Conservation (phyloP, 1,140 invertebrate genomes). For the Drosophila truncata region DNA sequence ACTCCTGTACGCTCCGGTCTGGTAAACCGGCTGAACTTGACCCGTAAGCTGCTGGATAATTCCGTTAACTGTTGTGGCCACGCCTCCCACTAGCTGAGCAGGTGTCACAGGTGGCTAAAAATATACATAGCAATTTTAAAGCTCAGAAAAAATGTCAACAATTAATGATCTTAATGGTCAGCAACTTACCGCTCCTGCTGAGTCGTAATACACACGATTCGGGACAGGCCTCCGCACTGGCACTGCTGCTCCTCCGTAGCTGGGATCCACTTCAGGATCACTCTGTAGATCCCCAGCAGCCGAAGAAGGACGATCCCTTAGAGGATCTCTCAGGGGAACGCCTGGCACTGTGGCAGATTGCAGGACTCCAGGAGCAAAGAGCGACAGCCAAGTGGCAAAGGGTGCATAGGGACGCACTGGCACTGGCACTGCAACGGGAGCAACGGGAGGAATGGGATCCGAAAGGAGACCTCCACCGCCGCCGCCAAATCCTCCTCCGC, state of each 20-base stretch:
- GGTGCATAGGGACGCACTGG: slow-evolving; percentile 71
- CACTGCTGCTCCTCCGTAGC: slow-evolving; percentile 41
- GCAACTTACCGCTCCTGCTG: slow-evolving; percentile 76
- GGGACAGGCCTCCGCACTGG: slow-evolving; percentile 71
- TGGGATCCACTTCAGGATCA: slow-evolving; percentile 79
- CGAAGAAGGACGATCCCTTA: slow-evolving; percentile 43
- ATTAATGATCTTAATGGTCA: neutral
- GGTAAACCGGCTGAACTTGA: slow-evolving; percentile 81
- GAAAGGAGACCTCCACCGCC: slow-evolving; percentile 69
- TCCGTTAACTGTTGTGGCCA: slow-evolving; percentile 77
- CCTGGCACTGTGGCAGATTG: slow-evolving; percentile 62
- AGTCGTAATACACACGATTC: slow-evolving; percentile 79
- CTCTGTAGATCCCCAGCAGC: slow-evolving; percentile 57
- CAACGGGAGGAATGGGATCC: slow-evolving; percentile 57
- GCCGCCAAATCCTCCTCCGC: slow-evolving; percentile 45
- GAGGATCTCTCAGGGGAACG: slow-evolving; percentile 34
- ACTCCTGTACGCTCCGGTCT: slow-evolving; percentile 57
- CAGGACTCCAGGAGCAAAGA: slow-evolving; percentile 77
- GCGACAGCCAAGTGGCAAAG: slow-evolving; percentile 69
- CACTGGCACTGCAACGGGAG: slow-evolving; percentile 53
- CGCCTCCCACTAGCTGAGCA: slow-evolving; percentile 73
- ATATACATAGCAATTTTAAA: neutral
- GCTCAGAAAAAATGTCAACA: neutral
- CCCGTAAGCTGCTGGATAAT: slow-evolving; percentile 82
- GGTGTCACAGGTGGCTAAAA: slow-evolving; percentile 74